Evolutionary conservation across 2,888 invertebrate genomes (phyloP).

Genomic region (Cephus sareptanus): DNA sequence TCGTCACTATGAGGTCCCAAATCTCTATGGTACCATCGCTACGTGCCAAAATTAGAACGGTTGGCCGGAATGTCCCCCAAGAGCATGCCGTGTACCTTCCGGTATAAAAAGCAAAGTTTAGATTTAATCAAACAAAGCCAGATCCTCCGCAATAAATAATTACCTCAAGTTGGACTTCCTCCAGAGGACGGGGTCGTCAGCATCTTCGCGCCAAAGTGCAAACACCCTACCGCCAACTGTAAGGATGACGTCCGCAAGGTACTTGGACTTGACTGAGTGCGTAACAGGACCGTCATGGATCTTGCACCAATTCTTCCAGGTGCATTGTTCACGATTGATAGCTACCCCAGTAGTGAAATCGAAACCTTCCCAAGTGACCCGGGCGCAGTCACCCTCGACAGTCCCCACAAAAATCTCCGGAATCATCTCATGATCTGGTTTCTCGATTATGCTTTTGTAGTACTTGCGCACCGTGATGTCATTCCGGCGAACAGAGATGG

Average conservation of each 20-base stretch:
- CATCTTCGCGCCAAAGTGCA: conserved; percentile 79
- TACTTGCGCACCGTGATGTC: conserved; percentile 39
- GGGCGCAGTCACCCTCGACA: conserved; percentile 63
- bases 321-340: conserved; percentile 71
- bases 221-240: conserved; percentile 82
- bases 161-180: conserved; percentile 69
- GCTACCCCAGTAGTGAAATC: conserved; percentile 73
- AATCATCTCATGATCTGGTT: conserved; percentile 36
- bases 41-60: conserved; percentile 77
- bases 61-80: conserved; percentile 83
- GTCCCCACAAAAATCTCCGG: conserved; percentile 50
- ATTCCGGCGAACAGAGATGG: conserved; percentile 9
- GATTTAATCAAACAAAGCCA: not conserved
- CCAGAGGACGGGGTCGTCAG: conserved; percentile 75
- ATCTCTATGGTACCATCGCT: conserved; percentile 82
- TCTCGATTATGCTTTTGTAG: conserved; percentile 40
- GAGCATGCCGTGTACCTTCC: conserved; percentile 72
- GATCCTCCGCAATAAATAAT: not conserved
- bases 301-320: conserved; percentile 66
- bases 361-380: conserved; percentile 76
- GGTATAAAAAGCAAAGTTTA: conserved; percentile 23
- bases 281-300: conserved; percentile 81
- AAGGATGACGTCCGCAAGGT: conserved; percentile 72
- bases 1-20: conserved; percentile 81
- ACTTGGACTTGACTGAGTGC: conserved; percentile 72